These are phyloP conservation scores for Scomber scombrus DNA, from an alignment of 2,113 vertebrate genomes.

Conservation along the genomic window DNA sequence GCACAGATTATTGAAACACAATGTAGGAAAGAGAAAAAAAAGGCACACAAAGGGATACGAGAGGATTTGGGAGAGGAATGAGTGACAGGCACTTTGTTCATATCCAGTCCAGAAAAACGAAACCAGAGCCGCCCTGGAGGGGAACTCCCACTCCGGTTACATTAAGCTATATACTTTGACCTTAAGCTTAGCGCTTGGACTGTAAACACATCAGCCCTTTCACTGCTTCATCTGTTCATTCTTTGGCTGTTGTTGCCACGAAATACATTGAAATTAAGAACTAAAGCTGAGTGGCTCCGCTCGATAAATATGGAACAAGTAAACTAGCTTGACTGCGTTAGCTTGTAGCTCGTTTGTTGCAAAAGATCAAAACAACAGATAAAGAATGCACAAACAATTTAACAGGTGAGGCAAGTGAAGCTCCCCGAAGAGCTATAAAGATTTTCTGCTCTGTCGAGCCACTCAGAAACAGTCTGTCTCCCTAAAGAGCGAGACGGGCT, in stretches of 20 bases:
- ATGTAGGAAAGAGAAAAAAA: not conserved
- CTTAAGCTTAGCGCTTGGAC: constrained; percentile 20
- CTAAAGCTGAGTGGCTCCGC: constrained; percentile 5
- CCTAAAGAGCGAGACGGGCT: constrained; percentile 3
- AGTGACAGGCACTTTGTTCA: constrained; percentile 75
- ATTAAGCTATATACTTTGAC: constrained; percentile 44
- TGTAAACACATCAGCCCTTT: constrained; percentile 53
- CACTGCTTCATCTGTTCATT: constrained; percentile 9
- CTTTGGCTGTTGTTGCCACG: not conserved
- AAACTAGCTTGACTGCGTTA: constrained; percentile 14
- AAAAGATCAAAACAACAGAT: not conserved
- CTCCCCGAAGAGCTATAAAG: not conserved
- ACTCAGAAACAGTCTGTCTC: constrained; percentile 4
- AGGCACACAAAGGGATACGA: constrained; percentile 21
- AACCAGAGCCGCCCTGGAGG: constrained; percentile 63
- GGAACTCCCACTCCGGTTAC: constrained; percentile 76
- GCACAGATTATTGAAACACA: constrained; percentile 37
- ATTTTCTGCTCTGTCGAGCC: not conserved
- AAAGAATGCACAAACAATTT: not conserved
- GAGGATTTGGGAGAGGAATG: constrained; percentile 62
- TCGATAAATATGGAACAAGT: not conserved
- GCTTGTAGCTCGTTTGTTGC: not conserved
- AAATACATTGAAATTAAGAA: constrained; percentile 33
- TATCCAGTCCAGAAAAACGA: constrained; percentile 61
- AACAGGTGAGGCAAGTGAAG: not conserved